These are phyloP conservation scores for Antheraea assamensis DNA, from an alignment of 2,888 invertebrate genomes.

Conservation along the genomic window DNA sequence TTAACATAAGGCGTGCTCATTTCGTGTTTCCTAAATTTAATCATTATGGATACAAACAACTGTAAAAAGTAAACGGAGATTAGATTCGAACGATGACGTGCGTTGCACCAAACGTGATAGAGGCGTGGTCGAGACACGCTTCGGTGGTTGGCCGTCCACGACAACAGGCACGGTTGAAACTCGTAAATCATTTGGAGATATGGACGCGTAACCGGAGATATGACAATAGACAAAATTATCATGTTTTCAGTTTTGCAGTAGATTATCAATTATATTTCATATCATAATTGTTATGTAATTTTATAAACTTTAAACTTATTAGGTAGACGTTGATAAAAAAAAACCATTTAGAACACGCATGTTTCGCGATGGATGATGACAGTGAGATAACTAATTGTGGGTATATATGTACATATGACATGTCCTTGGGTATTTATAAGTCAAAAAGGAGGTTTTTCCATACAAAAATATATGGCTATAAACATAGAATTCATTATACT, in stretches of 20 bases:
- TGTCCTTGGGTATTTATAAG: too few relatives aligned
- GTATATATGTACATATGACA: too few relatives aligned
- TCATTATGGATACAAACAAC: neutral
- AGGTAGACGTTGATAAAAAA: too few relatives aligned
- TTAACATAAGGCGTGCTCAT: neutral
- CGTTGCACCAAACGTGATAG: conserved; percentile 29
- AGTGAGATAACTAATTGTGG: too few relatives aligned
- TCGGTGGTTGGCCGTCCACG: conserved; percentile 11
- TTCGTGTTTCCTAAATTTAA: neutral
- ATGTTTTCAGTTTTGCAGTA: neutral
- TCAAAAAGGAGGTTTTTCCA: too few relatives aligned
- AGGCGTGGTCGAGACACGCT: conserved; percentile 31
- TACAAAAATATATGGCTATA: too few relatives aligned
- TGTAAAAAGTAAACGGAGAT: neutral
- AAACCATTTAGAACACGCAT: too few relatives aligned
- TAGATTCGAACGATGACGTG: neutral
- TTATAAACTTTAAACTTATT: neutral
- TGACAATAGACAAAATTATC: neutral
- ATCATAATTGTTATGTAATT: neutral
- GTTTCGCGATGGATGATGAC: too few relatives aligned
- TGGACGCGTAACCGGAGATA: neutral
- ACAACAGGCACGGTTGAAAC: neutral
- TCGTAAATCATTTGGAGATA: neutral
- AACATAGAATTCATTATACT: too few relatives aligned
- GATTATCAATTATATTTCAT: neutral